Evolutionary conservation across 2,113 vertebrate genomes (phyloP).

Genomic region (Sitta europaea): DNA sequence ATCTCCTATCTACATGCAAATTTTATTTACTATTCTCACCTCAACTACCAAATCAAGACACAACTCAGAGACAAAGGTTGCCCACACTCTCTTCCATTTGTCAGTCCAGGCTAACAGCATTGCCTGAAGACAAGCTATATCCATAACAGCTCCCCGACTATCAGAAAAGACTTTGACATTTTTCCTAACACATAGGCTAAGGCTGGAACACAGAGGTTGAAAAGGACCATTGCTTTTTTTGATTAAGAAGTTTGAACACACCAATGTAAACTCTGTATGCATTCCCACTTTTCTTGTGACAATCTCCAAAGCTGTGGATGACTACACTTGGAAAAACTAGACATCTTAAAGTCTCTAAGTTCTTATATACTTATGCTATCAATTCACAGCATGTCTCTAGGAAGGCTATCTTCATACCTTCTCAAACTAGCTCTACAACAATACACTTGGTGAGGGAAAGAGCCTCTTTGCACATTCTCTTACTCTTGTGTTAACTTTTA

Average conservation of each 20-base stretch:
- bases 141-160: background rate
- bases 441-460: background rate
- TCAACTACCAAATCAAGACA: background rate
- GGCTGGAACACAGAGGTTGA: background rate
- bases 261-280: background rate
- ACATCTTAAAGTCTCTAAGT: background rate
- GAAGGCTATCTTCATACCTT: background rate
- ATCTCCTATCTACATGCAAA: background rate
- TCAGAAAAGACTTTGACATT: background rate
- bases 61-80: background rate
- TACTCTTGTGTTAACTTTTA: background rate
- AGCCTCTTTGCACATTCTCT: background rate
- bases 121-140: background rate
- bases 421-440: background rate
- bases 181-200: background rate
- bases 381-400: background rate
- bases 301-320: background rate
- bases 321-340: accelerated
- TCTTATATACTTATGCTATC: background rate
- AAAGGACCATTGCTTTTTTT: background rate
- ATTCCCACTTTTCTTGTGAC: background rate
- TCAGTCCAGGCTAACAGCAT: background rate
- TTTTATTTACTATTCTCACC: background rate
- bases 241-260: background rate
- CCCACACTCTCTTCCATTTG: background rate